Base-by-base conservation (phyloP, 2,888 invertebrate species). In the Nomada flava region DNA sequence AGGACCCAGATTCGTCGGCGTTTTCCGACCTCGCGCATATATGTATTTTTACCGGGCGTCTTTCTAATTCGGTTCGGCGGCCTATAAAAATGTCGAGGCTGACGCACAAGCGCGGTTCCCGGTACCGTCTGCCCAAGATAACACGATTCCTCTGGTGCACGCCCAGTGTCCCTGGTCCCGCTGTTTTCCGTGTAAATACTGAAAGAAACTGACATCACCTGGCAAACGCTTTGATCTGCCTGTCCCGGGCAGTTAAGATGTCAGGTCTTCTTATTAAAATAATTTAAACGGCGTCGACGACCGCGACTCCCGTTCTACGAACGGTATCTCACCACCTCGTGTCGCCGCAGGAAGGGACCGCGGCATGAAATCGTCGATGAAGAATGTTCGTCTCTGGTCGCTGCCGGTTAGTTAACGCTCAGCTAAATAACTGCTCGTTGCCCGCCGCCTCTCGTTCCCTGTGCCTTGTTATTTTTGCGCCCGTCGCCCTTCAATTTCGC, bases 241-340 rank as follows among this genome's bases (percentile, higher is more conserved):
- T 88, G 89, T 90, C 86, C 36, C 88, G 85, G 89, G 88, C 89
- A 91, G 88, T 92, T 91, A 91, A 92, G 85, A 90, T 85, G 91
- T 92, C 92, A 90, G 78, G 83, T 85, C 78, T 90, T 86, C 89
- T 92, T 92, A 92, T 92, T 91, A 90, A 92, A 91, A 92, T 92
- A 90, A 92, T 92, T 91, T 89, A 82, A 83, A 70, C 67, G 69
- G 53, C 60, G 60, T 60, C 70, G 60, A 71, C 68, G 70, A 65
- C 55, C 44, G 20, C 64, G 57, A 52, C 62, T 63, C 74, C 79
- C 52, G 65, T 80, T 78, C 79, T 74, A 77, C 69, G 79, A 88
- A 86, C 59, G 29, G 13, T 57, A 57, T 62, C 62, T 63, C 53
- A 44, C 23, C 68, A 5, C 70, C 60, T 72, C 64, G 50, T 63